Conservation (phyloP, 2,113 vertebrate species). For the Mastomys natalensis region DNA sequence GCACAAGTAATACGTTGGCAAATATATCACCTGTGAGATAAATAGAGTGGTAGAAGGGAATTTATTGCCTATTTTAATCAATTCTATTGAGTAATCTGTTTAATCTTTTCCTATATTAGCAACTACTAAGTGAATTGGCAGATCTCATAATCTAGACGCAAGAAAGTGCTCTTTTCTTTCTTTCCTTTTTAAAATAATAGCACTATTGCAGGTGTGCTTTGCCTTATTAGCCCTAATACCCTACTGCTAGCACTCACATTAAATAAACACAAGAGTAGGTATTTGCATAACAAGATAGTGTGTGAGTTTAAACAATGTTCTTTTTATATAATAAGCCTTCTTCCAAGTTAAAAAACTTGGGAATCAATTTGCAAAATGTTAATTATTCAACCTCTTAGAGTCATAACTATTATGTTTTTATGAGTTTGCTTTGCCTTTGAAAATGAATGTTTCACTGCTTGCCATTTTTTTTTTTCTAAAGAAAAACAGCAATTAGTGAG, state of each 20-base stretch:
- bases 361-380: slow-evolving; percentile 60
- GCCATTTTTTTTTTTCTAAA: slow-evolving; percentile 33
- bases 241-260: background rate
- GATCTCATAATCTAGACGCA: slow-evolving; percentile 1
- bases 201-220: background rate
- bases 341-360: slow-evolving; percentile 54
- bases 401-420: slow-evolving; percentile 56
- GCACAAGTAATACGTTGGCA: background rate
- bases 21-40: slow-evolving; percentile 11
- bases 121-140: background rate
- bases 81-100: slow-evolving; percentile 37
- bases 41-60: background rate
- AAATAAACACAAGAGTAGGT: slow-evolving; percentile 49
- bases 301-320: slow-evolving; percentile 53
- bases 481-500: slow-evolving; percentile 72
- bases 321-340: slow-evolving; percentile 48
- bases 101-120: background rate
- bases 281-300: slow-evolving; percentile 73
- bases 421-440: slow-evolving; percentile 62
- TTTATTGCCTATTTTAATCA: slow-evolving; percentile 40
- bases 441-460: slow-evolving; percentile 57
- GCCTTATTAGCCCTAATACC: slow-evolving; percentile 24
- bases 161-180: background rate
- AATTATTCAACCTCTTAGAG: slow-evolving; percentile 63
- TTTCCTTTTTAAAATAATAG: background rate